A percentile compares a stretch with the other conserved stretches of the same genome.
Evolutionary conservation across 1,140 invertebrate genomes (phyloP).

Genomic region (Rhopalosiphum maidis): DNA sequence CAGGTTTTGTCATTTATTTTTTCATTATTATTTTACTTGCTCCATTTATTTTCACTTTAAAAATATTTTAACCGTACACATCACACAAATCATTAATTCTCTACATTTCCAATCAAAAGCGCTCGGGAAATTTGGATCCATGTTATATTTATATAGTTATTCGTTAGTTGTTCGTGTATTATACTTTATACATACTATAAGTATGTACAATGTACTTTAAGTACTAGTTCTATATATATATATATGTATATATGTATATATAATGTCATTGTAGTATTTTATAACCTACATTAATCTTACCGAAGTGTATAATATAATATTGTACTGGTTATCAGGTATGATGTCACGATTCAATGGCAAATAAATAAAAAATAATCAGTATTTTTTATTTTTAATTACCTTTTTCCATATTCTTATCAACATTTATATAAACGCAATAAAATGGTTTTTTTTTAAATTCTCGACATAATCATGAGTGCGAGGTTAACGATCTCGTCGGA

Average conservation of each 20-base stretch:
- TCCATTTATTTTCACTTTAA: background rate
- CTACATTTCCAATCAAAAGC: too few species aligned
- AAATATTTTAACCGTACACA: background rate
- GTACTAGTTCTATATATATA: too few species aligned
- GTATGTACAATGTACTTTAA: too few species aligned
- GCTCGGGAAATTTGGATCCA: too few species aligned
- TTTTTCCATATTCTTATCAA: background rate
- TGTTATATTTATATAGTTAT: too few species aligned
- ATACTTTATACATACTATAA: too few species aligned
- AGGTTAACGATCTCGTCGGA: background rate
- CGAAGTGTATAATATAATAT: background rate
- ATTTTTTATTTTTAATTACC: background rate
- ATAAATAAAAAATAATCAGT: background rate
- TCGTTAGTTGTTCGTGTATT: too few species aligned
- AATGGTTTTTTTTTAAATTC: background rate
- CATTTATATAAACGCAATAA: background rate
- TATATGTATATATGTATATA: too few species aligned
- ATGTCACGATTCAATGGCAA: background rate
- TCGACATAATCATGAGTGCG: background rate
- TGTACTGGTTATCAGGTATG: background rate
- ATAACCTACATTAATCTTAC: background rate
- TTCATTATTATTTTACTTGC: background rate
- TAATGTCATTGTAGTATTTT: background rate
- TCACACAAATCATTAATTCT: too few species aligned
- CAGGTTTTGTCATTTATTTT: background rate